These are phyloP conservation scores for Scomber scombrus DNA, from an alignment of 2,113 vertebrate species.

Conservation along the genomic window DNA sequence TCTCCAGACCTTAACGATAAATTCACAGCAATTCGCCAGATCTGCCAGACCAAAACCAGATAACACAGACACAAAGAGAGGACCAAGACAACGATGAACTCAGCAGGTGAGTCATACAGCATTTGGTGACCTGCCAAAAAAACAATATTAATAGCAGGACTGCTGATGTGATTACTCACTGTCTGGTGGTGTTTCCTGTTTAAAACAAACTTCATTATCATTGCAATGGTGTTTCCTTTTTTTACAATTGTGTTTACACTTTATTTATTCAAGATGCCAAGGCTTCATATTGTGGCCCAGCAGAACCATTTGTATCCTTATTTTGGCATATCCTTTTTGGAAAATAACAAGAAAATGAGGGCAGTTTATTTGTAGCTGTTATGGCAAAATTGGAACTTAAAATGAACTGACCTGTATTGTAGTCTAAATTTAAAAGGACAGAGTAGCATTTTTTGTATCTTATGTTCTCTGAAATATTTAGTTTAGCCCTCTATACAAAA, in stretches of 20 bases:
- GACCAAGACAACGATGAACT: slow-evolving; percentile 66
- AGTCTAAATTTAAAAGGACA: slow-evolving; percentile 28
- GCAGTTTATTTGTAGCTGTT: slow-evolving; percentile 25
- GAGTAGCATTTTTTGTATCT: not conserved
- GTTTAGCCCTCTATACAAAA: not conserved
- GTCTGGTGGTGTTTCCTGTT: not conserved
- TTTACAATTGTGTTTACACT: slow-evolving; percentile 72
- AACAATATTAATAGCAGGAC: not conserved
- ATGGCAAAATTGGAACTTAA: slow-evolving; percentile 8
- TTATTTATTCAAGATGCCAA: slow-evolving; percentile 84
- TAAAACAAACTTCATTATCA: slow-evolving; percentile 28
- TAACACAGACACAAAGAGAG: slow-evolving; percentile 79
- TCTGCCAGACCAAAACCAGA: slow-evolving; percentile 95
- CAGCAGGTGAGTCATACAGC: slow-evolving; percentile 66
- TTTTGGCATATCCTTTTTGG: slow-evolving; percentile 85
- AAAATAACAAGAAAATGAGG: slow-evolving; percentile 10
- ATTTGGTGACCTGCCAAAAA: not conserved
- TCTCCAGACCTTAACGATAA: slow-evolving; percentile 70
- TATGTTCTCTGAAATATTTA: not conserved
- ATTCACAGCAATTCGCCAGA: slow-evolving; percentile 93
- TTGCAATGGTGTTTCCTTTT: slow-evolving; percentile 54
- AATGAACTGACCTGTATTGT: slow-evolving; percentile 15
- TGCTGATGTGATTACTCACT: not conserved
- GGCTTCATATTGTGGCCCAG: slow-evolving; percentile 80
- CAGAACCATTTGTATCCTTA: slow-evolving; percentile 85